These are phyloP conservation scores for Folsomia manolachei DNA, from an alignment of 2,888 invertebrate genomes.

Conservation along the genomic window DNA sequence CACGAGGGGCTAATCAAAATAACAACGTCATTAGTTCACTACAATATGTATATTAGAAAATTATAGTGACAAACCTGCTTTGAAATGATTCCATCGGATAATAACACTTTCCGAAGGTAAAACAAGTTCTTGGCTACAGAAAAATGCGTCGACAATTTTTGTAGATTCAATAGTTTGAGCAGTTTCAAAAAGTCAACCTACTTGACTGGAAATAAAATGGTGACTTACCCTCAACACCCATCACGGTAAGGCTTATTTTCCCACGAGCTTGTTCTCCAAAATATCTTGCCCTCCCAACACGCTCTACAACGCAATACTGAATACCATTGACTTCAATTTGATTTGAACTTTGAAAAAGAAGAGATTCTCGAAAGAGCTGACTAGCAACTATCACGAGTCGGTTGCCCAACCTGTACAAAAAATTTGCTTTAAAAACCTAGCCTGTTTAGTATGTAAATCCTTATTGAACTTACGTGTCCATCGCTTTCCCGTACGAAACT, in stretches of 20 bases:
- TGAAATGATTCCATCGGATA: slow-evolving; percentile 61
- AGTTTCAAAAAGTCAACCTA: no score
- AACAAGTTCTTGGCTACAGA: slow-evolving; percentile 65
- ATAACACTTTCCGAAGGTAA: slow-evolving; percentile 65
- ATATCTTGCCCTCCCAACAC: slow-evolving; percentile 68
- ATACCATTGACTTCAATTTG: slow-evolving; percentile 58
- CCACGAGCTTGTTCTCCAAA: slow-evolving; percentile 70
- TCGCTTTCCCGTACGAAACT: slow-evolving; percentile 56
- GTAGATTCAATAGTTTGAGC: no score
- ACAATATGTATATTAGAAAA: slow-evolving; percentile 55
- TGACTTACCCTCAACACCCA: slow-evolving; percentile 61
- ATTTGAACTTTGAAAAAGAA: slow-evolving; percentile 57
- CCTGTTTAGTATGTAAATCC: neutral
- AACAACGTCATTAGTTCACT: no score
- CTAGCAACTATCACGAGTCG: slow-evolving; percentile 69
- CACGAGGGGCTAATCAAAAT: slow-evolving; percentile 21
- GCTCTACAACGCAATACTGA: slow-evolving; percentile 71
- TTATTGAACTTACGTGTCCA: slow-evolving; percentile 18
- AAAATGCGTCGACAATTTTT: no score
- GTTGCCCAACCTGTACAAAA: slow-evolving; percentile 65
- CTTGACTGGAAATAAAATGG: no score
- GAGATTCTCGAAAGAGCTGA: slow-evolving; percentile 61
- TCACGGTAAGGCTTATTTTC: slow-evolving; percentile 58
- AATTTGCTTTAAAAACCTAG: no score
- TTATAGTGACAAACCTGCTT: slow-evolving; percentile 61